Evolutionary conservation across 2,113 vertebrate genomes (phyloP).

Genomic region (Mormyrus iriodes): DNA sequence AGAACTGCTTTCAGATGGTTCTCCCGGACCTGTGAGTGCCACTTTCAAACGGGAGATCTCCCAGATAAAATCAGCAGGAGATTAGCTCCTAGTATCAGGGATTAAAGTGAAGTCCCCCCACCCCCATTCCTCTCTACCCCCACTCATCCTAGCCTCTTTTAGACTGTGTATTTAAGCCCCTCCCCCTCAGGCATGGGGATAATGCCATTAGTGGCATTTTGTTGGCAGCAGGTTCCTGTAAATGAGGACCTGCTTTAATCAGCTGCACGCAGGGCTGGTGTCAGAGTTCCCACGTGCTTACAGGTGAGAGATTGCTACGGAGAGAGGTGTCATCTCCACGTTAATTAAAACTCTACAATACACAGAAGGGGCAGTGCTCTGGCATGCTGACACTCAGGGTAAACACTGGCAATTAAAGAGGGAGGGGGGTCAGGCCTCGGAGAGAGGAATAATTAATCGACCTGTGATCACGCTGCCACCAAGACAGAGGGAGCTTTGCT

Average conservation of each 20-base stretch:
- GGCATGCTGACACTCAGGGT: conserved; percentile 36
- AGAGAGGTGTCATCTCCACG: conserved; percentile 46
- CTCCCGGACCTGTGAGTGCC: neutral
- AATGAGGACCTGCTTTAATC: conserved; percentile 66
- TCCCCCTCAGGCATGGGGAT: conserved; percentile 48
- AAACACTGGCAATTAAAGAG: conserved; percentile 53
- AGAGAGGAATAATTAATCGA: conserved; percentile 57
- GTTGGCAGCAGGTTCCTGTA: conserved; percentile 58
- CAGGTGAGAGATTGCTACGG: conserved; percentile 61
- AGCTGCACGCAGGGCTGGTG: conserved; percentile 62
- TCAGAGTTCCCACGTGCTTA: conserved; percentile 66
- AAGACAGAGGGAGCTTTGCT: neutral
- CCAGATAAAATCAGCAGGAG: conserved; percentile 50
- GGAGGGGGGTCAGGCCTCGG: conserved; percentile 26
- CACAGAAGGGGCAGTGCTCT: conserved; percentile 55
- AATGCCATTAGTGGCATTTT: conserved; percentile 70
- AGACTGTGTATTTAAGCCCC: conserved; percentile 51
- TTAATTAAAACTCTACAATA: conserved; percentile 54
- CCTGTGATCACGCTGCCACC: conserved; percentile 56
- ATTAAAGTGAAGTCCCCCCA: conserved; percentile 57
- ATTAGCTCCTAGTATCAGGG: conserved; percentile 47
- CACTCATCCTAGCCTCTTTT: conserved; percentile 51
- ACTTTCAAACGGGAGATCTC: conserved; percentile 24
- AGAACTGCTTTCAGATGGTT: neutral
- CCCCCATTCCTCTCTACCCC: neutral